These are phyloP conservation scores for Kryptopterus vitreolus DNA, from an alignment of 2,797 vertebrate genomes.

Conservation along the genomic window DNA sequence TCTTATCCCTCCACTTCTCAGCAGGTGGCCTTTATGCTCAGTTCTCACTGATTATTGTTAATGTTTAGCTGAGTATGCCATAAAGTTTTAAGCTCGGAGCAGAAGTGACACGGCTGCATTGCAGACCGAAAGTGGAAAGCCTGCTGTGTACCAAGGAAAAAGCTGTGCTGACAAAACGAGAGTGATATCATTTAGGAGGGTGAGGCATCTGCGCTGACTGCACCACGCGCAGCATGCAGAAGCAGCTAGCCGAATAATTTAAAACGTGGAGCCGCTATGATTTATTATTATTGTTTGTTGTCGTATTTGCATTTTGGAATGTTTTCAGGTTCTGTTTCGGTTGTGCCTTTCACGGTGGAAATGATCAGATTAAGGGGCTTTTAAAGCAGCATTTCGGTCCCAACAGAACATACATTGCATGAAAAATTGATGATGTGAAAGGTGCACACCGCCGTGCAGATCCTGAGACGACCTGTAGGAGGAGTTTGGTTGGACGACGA, in stretches of 20 bases:
- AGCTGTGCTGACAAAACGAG: constrained; percentile 3
- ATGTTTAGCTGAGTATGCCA: constrained; percentile 2
- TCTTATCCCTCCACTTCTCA: constrained; percentile 1
- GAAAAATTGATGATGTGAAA: no score
- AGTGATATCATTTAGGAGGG: constrained; percentile 6
- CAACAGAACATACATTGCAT: no score
- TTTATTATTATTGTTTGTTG: not conserved
- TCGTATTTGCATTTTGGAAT: not conserved
- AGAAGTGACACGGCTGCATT: not conserved
- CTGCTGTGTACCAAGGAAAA: constrained; percentile 12
- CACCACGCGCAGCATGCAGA: not conserved
- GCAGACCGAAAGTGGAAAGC: not conserved
- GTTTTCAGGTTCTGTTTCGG: not conserved
- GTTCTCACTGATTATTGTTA: constrained; percentile 6
- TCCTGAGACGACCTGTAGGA: no score
- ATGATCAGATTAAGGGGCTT: not conserved
- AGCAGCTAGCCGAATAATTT: constrained; percentile 1
- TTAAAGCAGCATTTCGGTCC: not conserved
- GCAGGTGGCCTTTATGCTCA: not conserved
- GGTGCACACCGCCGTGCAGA: no score
- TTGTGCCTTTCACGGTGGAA: not conserved
- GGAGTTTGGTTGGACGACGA: no score
- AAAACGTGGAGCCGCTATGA: not conserved
- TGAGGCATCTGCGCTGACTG: not conserved
- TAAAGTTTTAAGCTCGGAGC: constrained; percentile 3